These are phyloP conservation scores for Gobius niger DNA, from an alignment of 2,113 vertebrate species.

Conservation along the genomic window DNA sequence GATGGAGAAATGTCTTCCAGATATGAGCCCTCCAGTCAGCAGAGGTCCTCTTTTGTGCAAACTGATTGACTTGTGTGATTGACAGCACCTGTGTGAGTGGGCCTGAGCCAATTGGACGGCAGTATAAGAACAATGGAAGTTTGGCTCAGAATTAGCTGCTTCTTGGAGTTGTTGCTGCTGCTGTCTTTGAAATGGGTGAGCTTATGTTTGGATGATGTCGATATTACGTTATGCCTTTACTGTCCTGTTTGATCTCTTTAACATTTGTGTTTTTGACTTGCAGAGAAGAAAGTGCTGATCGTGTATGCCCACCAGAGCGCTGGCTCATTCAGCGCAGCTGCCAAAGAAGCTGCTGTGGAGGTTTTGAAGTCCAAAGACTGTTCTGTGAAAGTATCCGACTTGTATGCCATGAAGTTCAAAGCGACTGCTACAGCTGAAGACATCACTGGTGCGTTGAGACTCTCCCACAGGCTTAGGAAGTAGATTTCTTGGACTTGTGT, in stretches of 20 bases:
- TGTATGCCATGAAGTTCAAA: slow-evolving; percentile 81
- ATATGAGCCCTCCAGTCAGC: neutral
- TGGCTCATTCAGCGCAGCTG: slow-evolving; percentile 80
- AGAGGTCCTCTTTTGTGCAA: neutral
- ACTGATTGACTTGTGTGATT: slow-evolving; percentile 52
- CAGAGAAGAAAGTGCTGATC: slow-evolving; percentile 71
- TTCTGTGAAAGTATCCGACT: slow-evolving; percentile 77
- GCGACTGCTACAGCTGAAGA: slow-evolving; percentile 75
- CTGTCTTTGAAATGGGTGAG: slow-evolving; percentile 46
- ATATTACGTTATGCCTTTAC: neutral
- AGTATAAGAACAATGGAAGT: slow-evolving; percentile 26
- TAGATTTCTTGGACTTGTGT: neutral
- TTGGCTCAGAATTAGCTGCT: neutral
- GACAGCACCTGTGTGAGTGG: slow-evolving; percentile 39
- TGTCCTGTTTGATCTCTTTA: neutral
- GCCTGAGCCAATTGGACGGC: neutral
- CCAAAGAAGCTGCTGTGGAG: slow-evolving; percentile 74
- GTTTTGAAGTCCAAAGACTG: slow-evolving; percentile 68
- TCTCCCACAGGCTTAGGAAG: neutral
- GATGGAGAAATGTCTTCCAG: neutral
- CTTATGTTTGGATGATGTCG: too few relatives aligned
- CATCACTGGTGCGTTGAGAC: slow-evolving; percentile 64
- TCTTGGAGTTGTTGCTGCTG: neutral
- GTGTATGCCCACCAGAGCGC: slow-evolving; percentile 78
- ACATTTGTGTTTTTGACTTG: neutral